phyloP scores from a whole-genome alignment of 2,113 vertebrate genomes.

The Gymnorhina tibicen region DNA sequence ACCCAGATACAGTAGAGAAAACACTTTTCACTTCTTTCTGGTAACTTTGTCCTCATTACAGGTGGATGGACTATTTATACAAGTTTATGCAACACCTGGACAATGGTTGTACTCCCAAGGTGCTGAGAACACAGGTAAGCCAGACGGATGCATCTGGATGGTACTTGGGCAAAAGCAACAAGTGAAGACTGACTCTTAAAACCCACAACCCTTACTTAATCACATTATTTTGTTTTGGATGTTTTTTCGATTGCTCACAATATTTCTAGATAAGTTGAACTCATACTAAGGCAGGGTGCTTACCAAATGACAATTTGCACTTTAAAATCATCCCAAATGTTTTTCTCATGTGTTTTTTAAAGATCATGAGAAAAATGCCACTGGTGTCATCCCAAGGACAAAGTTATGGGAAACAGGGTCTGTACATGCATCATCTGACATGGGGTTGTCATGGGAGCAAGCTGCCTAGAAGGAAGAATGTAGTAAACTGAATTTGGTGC shows the following conservation, averaged over 20 bases:
- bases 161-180: not conserved
- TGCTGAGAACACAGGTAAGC: not conserved
- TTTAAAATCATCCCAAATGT: not conserved
- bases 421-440: not conserved
- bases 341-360: not conserved
- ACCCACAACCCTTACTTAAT: not conserved
- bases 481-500: not conserved
- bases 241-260: not conserved
- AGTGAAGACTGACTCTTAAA: not conserved
- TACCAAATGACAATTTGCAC: constrained; percentile 8
- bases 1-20: not conserved
- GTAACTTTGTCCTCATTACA: not conserved
- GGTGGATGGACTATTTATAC: not conserved
- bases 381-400: not conserved
- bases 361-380: constrained; percentile 20
- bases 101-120: not conserved
- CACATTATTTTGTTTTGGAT: not conserved
- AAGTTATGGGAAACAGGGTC: not conserved
- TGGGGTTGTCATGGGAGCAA: not conserved
- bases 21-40: not conserved
- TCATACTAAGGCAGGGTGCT: not conserved
- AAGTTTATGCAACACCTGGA: not conserved
- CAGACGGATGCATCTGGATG: not conserved
- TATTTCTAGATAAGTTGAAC: not conserved
- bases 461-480: not conserved